Base-by-base conservation (phyloP, 2,113 vertebrate species). In the Odocoileus hemionus region DNA sequence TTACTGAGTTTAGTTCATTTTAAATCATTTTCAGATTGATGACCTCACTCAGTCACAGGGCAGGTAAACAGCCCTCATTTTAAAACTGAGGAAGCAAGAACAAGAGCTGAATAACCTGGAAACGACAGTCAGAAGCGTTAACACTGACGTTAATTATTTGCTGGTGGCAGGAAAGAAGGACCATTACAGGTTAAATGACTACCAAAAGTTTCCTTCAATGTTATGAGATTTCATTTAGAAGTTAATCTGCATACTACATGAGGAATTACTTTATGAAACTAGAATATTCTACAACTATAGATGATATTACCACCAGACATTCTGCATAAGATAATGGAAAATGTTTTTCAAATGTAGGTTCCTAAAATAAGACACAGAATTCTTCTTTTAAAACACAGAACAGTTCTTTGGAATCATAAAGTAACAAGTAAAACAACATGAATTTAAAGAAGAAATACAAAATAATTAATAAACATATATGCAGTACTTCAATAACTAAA, bases 11-110 rank as follows among this genome's bases (percentile, higher is more conserved):
- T 87, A 54, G 96, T 86, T 97, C 39, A 97, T 94, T 88, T 94
- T 36, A 92, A 91, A 94, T 88, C 91, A 91, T 98, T 96, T 97
- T 97, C 80, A 94, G 9, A 92, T 50, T 89, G 23, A 94, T 91
- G 83, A 94, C 36, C 13, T 95, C 47, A 93, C 36, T 86, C 94
- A 86, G 83, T 93, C 30, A 33, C 58, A 82, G 58, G 52, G 92
- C 12, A 96, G 26, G 39, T 36, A 93, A 91, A 86, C 36, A 33
- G 55, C 64, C n/a, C 26, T 94, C 47, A 94, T 82, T 97, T 95
- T 61, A 61, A 97, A 94, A 97, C 85, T 57, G 54, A 94, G 21
- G 21, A 95, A 93, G 94, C 25, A 87, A 96, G 39, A 39, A 74
- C 7, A 57, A 52, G 14, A 90, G n/a, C n/a, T 76, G 43, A 76